Percentiles rank a stretch among this genome's conserved stretches.
Evolutionary conservation across 2,797 vertebrate species (phyloP).

Genomic region (Cottoperca gobio): DNA sequence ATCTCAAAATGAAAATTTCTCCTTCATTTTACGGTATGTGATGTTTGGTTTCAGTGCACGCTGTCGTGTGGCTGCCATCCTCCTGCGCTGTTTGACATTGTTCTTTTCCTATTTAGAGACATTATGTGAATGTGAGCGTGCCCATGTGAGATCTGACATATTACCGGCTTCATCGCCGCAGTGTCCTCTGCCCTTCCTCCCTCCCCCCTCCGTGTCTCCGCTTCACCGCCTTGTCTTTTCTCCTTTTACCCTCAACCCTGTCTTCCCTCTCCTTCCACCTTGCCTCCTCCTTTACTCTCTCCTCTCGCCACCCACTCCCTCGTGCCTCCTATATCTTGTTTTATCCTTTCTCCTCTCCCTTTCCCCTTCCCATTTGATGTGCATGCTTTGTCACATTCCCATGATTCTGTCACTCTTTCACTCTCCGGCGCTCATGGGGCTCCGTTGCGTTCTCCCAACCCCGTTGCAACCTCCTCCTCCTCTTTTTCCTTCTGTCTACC

Average conservation of each 20-base stretch:
- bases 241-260: constrained; percentile 43
- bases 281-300: constrained; percentile 39
- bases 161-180: constrained; percentile 69
- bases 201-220: constrained; percentile 2
- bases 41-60: constrained; percentile 15
- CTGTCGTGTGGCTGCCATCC: background rate
- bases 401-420: constrained; percentile 71
- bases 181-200: constrained; percentile 73
- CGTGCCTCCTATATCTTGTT: constrained; percentile 30
- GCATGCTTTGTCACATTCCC: constrained; percentile 77
- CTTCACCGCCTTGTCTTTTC: constrained; percentile 44
- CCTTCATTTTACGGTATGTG: background rate
- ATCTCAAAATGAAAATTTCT: background rate
- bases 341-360: constrained; percentile 33
- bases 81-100: constrained; percentile 46
- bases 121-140: constrained; percentile 36
- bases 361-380: constrained; percentile 59
- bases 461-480: constrained; percentile 54
- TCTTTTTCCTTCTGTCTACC: constrained; percentile 37
- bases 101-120: constrained; percentile 35
- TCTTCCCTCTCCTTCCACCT: constrained; percentile 43
- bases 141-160: constrained; percentile 74
- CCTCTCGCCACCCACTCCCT: constrained; percentile 33
- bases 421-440: constrained; percentile 51
- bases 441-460: constrained; percentile 60